Conservation (phyloP, 1,140 invertebrate genomes). For the Drosophila fuyamai region DNA sequence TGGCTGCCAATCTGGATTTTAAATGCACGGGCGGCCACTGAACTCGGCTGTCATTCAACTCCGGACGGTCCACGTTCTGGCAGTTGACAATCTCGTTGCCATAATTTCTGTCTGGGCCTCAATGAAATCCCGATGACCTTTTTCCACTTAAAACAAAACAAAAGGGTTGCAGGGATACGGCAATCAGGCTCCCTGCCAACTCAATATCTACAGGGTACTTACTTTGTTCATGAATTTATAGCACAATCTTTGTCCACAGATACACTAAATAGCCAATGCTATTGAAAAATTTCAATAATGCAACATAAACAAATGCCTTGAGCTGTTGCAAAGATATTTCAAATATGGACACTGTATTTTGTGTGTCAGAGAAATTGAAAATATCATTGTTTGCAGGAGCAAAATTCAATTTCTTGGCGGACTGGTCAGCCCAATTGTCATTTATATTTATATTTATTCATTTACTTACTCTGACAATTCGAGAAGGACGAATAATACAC, state of each 20-base stretch:
- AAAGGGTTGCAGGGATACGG: conserved; percentile 46
- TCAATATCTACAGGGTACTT: neutral
- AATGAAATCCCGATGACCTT: conserved; percentile 50
- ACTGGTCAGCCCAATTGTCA: neutral
- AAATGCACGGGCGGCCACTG: conserved; percentile 13
- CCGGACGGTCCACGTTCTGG: conserved; percentile 43
- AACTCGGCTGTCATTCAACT: conserved; percentile 39
- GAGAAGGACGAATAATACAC: neutral
- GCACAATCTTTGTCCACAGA: neutral
- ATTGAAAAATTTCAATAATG: neutral
- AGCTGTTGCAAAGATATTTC: neutral
- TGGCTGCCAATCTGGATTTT: conserved; percentile 13
- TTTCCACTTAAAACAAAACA: conserved; percentile 28
- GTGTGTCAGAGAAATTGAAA: neutral
- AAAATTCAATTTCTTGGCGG: conserved; percentile 24
- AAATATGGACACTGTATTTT: neutral
- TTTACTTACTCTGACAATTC: conserved; percentile 7
- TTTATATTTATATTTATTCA: conserved; percentile 11
- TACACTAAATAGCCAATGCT: neutral
- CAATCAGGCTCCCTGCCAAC: neutral
- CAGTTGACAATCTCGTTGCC: conserved; percentile 68
- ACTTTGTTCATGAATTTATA: conserved; percentile 1
- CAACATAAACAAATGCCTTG: neutral
- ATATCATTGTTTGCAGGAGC: conserved; percentile 9
- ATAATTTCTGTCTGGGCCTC: conserved; percentile 66